These are phyloP conservation scores for Acomys russatus DNA, from an alignment of 2,797 vertebrate genomes.

Conservation along the genomic window DNA sequence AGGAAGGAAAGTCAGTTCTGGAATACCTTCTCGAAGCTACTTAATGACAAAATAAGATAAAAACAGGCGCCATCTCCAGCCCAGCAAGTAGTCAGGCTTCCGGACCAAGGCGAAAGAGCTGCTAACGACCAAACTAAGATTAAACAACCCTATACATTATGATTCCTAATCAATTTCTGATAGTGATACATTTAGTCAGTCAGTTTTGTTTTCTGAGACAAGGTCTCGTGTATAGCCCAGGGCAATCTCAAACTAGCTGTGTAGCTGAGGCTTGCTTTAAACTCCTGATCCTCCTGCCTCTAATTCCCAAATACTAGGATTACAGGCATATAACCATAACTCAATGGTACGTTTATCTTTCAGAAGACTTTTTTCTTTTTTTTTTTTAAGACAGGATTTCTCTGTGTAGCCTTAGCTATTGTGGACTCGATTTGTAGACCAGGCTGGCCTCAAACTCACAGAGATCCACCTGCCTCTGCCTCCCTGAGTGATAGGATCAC, in stretches of 20 bases:
- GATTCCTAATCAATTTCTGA: neutral
- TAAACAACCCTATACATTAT: neutral
- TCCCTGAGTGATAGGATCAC: too few species aligned
- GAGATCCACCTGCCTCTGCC: too few species aligned
- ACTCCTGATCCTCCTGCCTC: neutral
- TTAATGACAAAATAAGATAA: neutral
- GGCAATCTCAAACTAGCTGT: neutral
- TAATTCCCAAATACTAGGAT: neutral
- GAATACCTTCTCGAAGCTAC: neutral
- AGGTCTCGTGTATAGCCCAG: neutral
- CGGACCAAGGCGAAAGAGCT: neutral
- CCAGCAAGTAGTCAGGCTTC: neutral
- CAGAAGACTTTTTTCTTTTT: neutral
- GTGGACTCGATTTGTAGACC: too few species aligned
- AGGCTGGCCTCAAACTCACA: too few species aligned
- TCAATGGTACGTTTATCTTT: neutral
- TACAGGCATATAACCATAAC: neutral
- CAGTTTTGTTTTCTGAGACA: neutral
- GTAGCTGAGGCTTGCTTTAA: neutral
- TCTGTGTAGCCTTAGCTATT: too few species aligned
- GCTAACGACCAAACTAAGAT: conserved; percentile 20
- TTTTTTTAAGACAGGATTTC: too few species aligned
- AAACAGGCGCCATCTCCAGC: neutral
- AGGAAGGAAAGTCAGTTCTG: neutral
- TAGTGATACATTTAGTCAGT: neutral